A percentile compares a stretch with the other conserved stretches of the same genome.
Evolutionary conservation across 2,888 invertebrate species (phyloP).

Genomic region (Lottia gigantea): DNA sequence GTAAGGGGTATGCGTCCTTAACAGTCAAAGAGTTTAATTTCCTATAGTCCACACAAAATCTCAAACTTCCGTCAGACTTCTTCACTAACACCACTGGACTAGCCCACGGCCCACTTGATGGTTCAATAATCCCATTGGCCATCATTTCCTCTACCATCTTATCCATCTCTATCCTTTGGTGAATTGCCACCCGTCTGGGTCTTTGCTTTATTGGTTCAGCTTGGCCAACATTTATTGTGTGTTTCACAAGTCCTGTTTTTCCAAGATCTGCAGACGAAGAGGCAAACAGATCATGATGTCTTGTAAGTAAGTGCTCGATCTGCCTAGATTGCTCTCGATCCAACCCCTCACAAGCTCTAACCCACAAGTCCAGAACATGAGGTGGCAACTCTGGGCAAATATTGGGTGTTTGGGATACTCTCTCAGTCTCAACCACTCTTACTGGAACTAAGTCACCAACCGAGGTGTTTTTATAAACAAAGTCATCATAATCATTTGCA

Average conservation of each 20-base stretch:
- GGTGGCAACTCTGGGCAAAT: background rate
- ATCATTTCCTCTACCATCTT: constrained; percentile 7
- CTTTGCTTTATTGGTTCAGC: constrained; percentile 7
- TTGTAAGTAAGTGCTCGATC: background rate
- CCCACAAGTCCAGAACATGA: constrained; percentile 4
- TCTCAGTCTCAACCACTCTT: background rate
- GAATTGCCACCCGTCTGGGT: constrained; percentile 1
- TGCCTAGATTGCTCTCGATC: background rate
- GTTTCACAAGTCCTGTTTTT: background rate
- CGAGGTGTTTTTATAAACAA: background rate
- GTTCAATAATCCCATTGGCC: background rate
- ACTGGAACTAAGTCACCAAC: background rate
- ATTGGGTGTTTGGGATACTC: background rate
- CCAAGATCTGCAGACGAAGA: background rate
- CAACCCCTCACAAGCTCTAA: background rate
- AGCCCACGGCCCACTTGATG: background rate
- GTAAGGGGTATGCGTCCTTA: background rate
- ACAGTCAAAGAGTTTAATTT: background rate
- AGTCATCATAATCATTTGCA: constrained; percentile 2
- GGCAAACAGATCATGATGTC: constrained; percentile 1
- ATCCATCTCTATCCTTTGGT: background rate
- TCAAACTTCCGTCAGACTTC: background rate
- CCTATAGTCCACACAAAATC: background rate
- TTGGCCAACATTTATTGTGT: background rate
- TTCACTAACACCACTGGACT: constrained; percentile 3